phyloP scores from a whole-genome alignment of 2,113 vertebrate species.

The Cyprinus carpio region DNA sequence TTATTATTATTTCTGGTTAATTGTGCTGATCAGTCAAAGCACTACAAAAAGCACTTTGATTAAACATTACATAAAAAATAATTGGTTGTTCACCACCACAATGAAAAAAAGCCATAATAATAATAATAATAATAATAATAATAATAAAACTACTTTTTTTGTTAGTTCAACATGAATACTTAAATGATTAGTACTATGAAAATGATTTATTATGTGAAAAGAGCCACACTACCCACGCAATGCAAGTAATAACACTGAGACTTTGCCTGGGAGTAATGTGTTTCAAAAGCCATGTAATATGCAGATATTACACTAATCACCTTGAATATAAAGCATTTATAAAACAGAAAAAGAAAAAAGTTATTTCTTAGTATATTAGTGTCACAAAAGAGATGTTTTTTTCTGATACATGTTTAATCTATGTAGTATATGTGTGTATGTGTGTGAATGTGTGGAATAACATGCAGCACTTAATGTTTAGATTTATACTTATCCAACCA shows the following conservation, averaged over 20 bases:
- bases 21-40: slow-evolving; percentile 4
- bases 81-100: background rate
- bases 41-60: slow-evolving; percentile 5
- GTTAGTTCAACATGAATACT: background rate
- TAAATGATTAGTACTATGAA: background rate
- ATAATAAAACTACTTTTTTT: background rate
- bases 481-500: slow-evolving; percentile 54
- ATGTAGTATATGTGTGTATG: slow-evolving; percentile 48
- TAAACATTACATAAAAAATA: background rate
- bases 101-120: background rate
- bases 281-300: slow-evolving; percentile 36
- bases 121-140: no score
- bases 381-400: slow-evolving; percentile 45
- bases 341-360: slow-evolving; percentile 8
- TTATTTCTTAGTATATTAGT: slow-evolving; percentile 33
- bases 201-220: background rate
- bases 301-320: slow-evolving; percentile 16
- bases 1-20: background rate
- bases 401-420: slow-evolving; percentile 53
- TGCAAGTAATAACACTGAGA: background rate
- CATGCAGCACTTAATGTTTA: slow-evolving; percentile 42
- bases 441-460: slow-evolving; percentile 44
- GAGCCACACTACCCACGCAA: slow-evolving; percentile 25
- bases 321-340: slow-evolving; percentile 26
- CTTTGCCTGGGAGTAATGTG: background rate